Evolutionary conservation across 2,888 invertebrate species (phyloP), one percentile per base, ranked within the genome.

Genomic region (Cheilosia impressa): DNA sequence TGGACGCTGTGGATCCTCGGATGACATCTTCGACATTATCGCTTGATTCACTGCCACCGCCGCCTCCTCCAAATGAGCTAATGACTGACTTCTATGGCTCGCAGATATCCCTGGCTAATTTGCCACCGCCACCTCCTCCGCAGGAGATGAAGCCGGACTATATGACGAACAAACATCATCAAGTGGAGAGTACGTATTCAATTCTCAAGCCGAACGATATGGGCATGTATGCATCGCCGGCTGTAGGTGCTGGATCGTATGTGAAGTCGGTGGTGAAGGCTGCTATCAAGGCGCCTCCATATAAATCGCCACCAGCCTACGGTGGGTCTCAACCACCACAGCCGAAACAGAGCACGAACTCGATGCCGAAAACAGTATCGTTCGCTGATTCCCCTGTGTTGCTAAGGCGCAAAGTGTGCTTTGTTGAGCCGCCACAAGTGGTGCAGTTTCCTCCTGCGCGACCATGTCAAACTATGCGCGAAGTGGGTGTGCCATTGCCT

Each of bases 11-110:
- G 0, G 93, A 93, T 68, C 92, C 90, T 34, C 83, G 88, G 6
- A 94, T 96, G 93, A 95, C 96, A 90, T 94, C 96, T 68, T 96
- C 96, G 0, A 96, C 95, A 15, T 92, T 96, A 13, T 96, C 96
- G 27, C 91, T 96, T 50, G 96, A 97, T 88, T 96, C 96, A n/a
- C 91, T 96, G 79, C 96, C 96, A 0, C 96, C 96, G 17, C 97
- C 96, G 1, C 96, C 94, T 58, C 95, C 95, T 50, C 95, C 95
- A 45, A 95, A 95, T 34, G 90, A 90, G 5, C 93, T 93, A 24
- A 88, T 89, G 83, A 87, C 88, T 57, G 91, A 92, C 60, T 90
- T 92, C 7, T 91, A 94, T 13, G 96, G 96, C 4, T 96, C 96
- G 6, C 95, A 95, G 89, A 92, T 96, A 38, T 95, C 95, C 58